These are phyloP conservation scores for Taenaris catops DNA, from an alignment of 2,888 invertebrate species.

Conservation along the genomic window DNA sequence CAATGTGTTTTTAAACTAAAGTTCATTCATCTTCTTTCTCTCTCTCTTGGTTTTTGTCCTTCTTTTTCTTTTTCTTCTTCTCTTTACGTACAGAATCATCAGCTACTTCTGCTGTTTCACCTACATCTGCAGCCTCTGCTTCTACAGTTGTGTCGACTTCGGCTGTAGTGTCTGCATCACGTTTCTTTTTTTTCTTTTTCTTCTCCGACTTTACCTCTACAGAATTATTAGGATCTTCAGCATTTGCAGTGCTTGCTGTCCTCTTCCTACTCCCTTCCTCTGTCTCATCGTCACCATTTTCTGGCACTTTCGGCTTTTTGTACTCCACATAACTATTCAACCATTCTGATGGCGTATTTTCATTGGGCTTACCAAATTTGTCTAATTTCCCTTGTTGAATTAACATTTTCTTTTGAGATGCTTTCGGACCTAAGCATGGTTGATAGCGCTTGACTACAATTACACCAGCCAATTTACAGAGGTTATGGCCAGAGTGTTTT, in stretches of 20 bases:
- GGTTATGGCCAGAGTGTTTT: too few relatives aligned
- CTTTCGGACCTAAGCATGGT: constrained; percentile 97
- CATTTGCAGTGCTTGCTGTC: constrained; percentile 77
- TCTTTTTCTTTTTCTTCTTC: constrained; percentile 90
- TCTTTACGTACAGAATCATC: constrained; percentile 78
- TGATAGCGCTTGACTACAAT: too few relatives aligned
- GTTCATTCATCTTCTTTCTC: too few relatives aligned
- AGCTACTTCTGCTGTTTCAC: constrained; percentile 50
- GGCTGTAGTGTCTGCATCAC: constrained; percentile 63
- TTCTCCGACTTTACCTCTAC: constrained; percentile 72
- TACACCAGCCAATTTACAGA: too few relatives aligned
- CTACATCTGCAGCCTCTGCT: constrained; percentile 50
- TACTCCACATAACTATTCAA: constrained; percentile 86
- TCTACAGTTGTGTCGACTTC: constrained; percentile 55
- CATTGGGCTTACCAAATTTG: constrained; percentile 97
- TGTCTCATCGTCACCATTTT: constrained; percentile 39
- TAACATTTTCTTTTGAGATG: constrained; percentile 92
- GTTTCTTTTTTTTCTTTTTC: constrained; percentile 84
- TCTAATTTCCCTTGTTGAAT: constrained; percentile 95
- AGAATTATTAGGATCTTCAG: constrained; percentile 58
- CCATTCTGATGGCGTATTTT: constrained; percentile 97
- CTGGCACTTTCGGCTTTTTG: constrained; percentile 35
- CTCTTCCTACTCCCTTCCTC: constrained; percentile 70
- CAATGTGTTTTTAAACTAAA: too few relatives aligned
- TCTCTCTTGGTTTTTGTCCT: constrained; percentile 82